Conservation (phyloP, 1,140 invertebrate genomes). For the Drosophila navojoa region DNA sequence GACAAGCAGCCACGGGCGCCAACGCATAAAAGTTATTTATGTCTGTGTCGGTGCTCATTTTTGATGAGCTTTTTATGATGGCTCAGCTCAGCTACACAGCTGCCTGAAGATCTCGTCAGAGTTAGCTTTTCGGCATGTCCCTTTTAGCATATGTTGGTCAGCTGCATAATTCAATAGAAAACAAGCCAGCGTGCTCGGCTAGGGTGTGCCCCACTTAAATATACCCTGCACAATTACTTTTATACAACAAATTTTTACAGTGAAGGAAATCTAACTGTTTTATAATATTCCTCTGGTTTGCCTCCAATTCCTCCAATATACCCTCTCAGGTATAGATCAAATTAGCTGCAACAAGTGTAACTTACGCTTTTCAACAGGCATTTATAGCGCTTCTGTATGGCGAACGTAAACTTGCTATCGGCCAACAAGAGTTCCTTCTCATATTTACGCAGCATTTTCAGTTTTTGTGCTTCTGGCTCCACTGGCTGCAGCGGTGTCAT, state of each 20-base stretch:
- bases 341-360: background rate
- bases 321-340: too few species aligned
- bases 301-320: too few species aligned
- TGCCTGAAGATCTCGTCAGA: conserved; percentile 10
- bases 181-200: too few species aligned
- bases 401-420: conserved; percentile 74
- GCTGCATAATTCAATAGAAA: conserved; percentile 51
- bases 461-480: conserved; percentile 85
- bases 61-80: conserved; percentile 74
- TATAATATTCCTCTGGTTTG: too few species aligned
- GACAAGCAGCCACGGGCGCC: conserved; percentile 8
- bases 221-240: too few species aligned
- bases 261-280: too few species aligned
- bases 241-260: too few species aligned
- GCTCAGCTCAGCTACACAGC: conserved; percentile 2
- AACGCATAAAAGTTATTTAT: conserved; percentile 76
- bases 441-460: conserved; percentile 50
- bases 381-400: conserved; percentile 83
- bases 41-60: conserved; percentile 66
- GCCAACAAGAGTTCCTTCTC: conserved; percentile 46
- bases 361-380: conserved; percentile 84
- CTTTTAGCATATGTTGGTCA: conserved; percentile 60
- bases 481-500: conserved; percentile 84
- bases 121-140: conserved; percentile 29
- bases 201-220: too few species aligned